These are phyloP conservation scores for Arion vulgaris DNA, from an alignment of 1,140 invertebrate genomes.

Conservation along the genomic window DNA sequence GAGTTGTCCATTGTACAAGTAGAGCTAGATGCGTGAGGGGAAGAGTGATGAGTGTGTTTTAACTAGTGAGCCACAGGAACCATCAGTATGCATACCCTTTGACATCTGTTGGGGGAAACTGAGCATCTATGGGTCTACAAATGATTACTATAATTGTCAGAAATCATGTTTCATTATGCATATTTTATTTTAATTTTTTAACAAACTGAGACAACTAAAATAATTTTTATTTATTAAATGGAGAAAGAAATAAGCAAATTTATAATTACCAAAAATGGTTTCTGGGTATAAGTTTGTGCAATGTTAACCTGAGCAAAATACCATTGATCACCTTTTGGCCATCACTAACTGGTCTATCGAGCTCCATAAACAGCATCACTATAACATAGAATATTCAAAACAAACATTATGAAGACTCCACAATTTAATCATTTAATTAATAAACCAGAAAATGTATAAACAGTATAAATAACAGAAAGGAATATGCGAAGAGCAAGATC, in stretches of 20 bases:
- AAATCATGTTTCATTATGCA: too few species aligned
- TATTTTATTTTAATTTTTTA: too few species aligned
- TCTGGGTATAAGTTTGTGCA: neutral
- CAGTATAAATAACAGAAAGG: neutral
- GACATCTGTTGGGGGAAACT: too few species aligned
- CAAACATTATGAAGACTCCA: neutral
- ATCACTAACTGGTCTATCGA: neutral
- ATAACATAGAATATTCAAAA: neutral
- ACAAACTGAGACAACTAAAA: too few species aligned
- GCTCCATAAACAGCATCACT: neutral
- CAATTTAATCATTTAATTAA: neutral
- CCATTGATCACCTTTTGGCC: neutral
- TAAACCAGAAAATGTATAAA: neutral
- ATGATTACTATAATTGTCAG: too few species aligned
- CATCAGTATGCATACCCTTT: too few species aligned
- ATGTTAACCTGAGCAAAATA: slow-evolving; percentile 4
- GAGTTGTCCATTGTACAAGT: too few species aligned
- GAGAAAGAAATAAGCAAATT: neutral
- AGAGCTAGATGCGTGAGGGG: too few species aligned
- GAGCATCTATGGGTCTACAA: too few species aligned
- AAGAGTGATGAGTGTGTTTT: too few species aligned
- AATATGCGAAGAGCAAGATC: neutral
- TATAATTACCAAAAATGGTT: neutral
- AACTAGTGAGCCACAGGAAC: too few species aligned
- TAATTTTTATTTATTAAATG: too few species aligned